Percentiles rank a stretch among this genome's conserved stretches.
These are phyloP conservation scores for Chloroclysta siterata DNA, from an alignment of 2,888 invertebrate species.

Conservation along the genomic window DNA sequence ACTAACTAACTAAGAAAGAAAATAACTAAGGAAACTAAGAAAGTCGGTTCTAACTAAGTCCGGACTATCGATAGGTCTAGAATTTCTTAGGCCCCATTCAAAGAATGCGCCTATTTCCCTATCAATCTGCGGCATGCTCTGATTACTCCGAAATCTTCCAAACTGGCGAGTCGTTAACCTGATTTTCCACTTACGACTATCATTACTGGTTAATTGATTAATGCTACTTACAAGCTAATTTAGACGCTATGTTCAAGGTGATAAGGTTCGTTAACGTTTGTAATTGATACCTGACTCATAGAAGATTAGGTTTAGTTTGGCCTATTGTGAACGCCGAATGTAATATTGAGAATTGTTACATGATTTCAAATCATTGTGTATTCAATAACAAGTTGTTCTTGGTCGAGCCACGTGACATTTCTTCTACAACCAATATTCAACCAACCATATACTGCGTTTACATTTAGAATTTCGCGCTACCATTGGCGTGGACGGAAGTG, in stretches of 20 bases:
- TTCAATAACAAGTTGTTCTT: no score
- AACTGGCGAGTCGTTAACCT: conserved; percentile 23
- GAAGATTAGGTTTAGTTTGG: neutral
- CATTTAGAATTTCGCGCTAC: no score
- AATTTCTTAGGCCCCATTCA: neutral
- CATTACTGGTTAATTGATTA: conserved; percentile 14
- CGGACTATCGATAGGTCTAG: no score
- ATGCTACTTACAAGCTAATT: neutral
- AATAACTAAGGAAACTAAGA: no score
- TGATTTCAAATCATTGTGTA: neutral
- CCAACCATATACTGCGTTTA: no score
- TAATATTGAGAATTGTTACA: neutral
- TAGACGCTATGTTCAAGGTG: neutral
- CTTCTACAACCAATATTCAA: no score
- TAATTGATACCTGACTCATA: conserved; percentile 3
- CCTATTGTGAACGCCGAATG: neutral
- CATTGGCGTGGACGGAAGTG: no score
- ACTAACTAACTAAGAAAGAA: no score
- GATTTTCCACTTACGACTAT: conserved; percentile 5
- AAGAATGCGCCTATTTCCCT: conserved; percentile 5
- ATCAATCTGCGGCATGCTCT: conserved; percentile 5
- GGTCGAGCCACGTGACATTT: no score
- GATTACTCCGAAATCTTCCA: conserved; percentile 22
- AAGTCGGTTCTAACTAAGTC: no score
- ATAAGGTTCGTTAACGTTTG: conserved; percentile 2